Base-by-base conservation (phyloP, 2,888 invertebrate genomes). In the Seladonia tumulorum region DNA sequence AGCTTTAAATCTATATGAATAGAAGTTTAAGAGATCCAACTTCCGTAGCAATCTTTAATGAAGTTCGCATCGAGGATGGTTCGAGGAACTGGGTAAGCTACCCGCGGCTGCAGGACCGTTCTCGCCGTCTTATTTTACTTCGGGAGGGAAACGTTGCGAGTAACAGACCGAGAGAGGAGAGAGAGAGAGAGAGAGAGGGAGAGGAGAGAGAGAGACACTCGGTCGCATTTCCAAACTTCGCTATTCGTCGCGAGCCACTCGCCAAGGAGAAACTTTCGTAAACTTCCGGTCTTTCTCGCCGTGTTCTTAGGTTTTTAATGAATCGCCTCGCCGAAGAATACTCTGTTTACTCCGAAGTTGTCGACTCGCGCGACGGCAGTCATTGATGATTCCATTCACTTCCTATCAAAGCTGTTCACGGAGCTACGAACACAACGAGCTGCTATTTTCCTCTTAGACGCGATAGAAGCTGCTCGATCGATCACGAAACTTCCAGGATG, bases 301-400 rank as follows among this genome's bases (percentile, higher is more conserved):
- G 70, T 76, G 74, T 78, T 73, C 73, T n/a, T 77, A 66, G 83
- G 39, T 89, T 89, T 88, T 91, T 90, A 90, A 90, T 88, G 90
- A 90, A 85, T 90, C 82, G 78, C 79, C 76, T 47, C 77, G 71
- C 29, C 68, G 60, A 60, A 74, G 78, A 82, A 87, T 88, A 79
- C 80, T 88, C 81, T 78, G 75, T 88, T 87, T 88, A 81, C 87
- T 76, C 79, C 82, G 74, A 81, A 82, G 63, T 81, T 45, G 77
- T n/a, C 63, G 71, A 25, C 74, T 68, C 75, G 63, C 63, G 63
- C 63, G 63, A 16, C 63, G 29, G 63, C 47, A 35, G 57, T 35
- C 39, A 29, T 57, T 45, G 73, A n/a, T 63, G 75, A 80, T 80
- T 80, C 71, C 74, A 77, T 70, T 35, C 77, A 68, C 80, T 68